These are phyloP conservation scores for Pseudomyrmex concolor DNA, from an alignment of 1,140 invertebrate genomes.

Conservation along the genomic window DNA sequence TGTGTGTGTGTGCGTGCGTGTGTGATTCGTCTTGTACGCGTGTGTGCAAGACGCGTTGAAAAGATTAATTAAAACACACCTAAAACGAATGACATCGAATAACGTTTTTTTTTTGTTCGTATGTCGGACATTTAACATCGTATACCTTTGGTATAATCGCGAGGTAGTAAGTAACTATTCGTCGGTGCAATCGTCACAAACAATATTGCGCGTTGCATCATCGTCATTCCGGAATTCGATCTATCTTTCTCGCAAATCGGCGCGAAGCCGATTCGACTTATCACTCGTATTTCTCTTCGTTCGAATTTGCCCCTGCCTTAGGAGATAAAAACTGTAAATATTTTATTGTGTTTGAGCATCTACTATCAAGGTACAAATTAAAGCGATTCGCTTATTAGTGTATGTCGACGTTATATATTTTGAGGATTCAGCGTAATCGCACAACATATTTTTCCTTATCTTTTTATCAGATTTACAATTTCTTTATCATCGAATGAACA, in stretches of 20 bases:
- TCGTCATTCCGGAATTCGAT: background rate
- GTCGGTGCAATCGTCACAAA: slow-evolving; percentile 10
- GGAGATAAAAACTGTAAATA: background rate
- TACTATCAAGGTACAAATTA: slow-evolving; percentile 37
- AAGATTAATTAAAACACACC: slow-evolving; percentile 6
- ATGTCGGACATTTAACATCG: slow-evolving; percentile 46
- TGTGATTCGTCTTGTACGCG: slow-evolving; percentile 1
- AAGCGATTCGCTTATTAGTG: slow-evolving; percentile 14
- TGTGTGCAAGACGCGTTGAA: background rate
- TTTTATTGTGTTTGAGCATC: slow-evolving; percentile 31
- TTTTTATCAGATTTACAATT: background rate
- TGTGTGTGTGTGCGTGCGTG: background rate
- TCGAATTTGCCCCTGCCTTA: background rate
- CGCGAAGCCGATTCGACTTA: background rate
- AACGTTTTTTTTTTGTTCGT: slow-evolving; percentile 15
- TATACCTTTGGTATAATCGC: slow-evolving; percentile 69
- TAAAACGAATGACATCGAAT: slow-evolving; percentile 13
- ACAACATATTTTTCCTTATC: background rate
- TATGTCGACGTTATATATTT: slow-evolving; percentile 13
- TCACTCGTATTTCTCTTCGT: background rate
- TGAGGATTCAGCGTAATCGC: background rate
- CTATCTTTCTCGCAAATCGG: background rate
- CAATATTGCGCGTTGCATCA: background rate
- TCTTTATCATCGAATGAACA: background rate
- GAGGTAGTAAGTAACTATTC: slow-evolving; percentile 62